phyloP scores from a whole-genome alignment of 2,888 invertebrate species.

The Stenotaenia linearis region DNA sequence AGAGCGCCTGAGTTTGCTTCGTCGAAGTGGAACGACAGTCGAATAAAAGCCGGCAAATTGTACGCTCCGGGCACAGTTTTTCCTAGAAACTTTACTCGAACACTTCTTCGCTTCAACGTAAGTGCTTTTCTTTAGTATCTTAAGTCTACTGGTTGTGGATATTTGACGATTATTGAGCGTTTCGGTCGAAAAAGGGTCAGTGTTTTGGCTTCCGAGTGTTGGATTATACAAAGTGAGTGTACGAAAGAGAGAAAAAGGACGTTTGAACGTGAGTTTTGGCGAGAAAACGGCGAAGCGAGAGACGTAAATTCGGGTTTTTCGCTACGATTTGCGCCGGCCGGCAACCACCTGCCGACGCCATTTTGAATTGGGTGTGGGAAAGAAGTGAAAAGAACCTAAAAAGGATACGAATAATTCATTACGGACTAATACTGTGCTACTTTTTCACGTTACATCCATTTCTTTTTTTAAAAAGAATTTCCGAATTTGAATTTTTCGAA shows the following conservation, averaged over 20 bases:
- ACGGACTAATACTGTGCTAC: too few species aligned
- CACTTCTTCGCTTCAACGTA: not conserved
- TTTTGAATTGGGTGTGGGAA: conserved; percentile 46
- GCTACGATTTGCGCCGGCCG: not conserved
- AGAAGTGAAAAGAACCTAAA: conserved; percentile 47
- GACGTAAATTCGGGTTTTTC: not conserved
- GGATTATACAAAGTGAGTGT: not conserved
- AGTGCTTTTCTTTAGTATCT: not conserved
- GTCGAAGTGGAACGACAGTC: not conserved
- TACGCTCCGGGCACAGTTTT: conserved; percentile 29
- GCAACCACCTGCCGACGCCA: not conserved
- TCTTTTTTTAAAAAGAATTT: too few species aligned
- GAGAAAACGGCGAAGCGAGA: not conserved
- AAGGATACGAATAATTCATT: conserved; percentile 40
- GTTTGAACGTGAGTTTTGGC: not conserved
- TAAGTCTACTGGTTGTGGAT: not conserved
- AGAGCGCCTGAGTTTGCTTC: not conserved
- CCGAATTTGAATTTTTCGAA: too few species aligned
- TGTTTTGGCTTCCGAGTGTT: not conserved
- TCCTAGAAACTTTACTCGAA: not conserved
- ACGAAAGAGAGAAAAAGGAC: too few species aligned
- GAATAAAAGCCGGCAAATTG: conserved; percentile 32
- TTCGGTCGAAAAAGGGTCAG: not conserved
- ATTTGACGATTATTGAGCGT: not conserved
- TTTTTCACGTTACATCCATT: too few species aligned